Evolutionary conservation across 1,140 invertebrate genomes (phyloP).

Genomic region (Andricus grossulariae): DNA sequence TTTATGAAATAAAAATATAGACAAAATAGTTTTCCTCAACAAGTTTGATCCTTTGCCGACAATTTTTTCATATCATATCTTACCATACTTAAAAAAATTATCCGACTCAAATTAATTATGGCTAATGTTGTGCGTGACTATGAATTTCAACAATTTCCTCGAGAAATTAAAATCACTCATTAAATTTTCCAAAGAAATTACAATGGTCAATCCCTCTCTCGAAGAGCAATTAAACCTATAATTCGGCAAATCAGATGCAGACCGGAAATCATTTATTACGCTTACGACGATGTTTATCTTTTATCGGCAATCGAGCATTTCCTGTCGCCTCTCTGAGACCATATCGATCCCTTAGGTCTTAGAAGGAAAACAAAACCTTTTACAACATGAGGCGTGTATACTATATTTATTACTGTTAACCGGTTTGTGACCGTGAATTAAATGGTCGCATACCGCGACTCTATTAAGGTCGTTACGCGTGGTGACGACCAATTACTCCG

Average conservation of each 20-base stretch:
- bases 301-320: constrained; percentile 25
- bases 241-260: constrained; percentile 29
- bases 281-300: constrained; percentile 23
- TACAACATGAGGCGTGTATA: neutral
- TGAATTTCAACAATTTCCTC: neutral
- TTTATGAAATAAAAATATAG: too few species aligned
- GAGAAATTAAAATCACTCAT: too few species aligned
- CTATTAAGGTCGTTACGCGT: too few species aligned
- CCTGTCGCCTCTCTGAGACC: constrained; percentile 9
- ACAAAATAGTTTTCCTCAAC: too few species aligned
- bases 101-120: neutral
- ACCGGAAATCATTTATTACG: constrained; percentile 25
- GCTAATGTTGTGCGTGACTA: neutral
- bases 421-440: too few species aligned
- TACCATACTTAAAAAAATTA: neutral
- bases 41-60: too few species aligned
- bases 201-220: too few species aligned
- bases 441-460: too few species aligned
- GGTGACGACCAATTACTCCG: too few species aligned
- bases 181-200: too few species aligned
- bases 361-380: neutral
- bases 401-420: neutral
- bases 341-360: constrained; percentile 13
- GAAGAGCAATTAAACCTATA: neutral
- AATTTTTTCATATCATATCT: too few species aligned